These are phyloP conservation scores for Dinocampus coccinellae DNA, from an alignment of 2,888 invertebrate species.

Conservation along the genomic window DNA sequence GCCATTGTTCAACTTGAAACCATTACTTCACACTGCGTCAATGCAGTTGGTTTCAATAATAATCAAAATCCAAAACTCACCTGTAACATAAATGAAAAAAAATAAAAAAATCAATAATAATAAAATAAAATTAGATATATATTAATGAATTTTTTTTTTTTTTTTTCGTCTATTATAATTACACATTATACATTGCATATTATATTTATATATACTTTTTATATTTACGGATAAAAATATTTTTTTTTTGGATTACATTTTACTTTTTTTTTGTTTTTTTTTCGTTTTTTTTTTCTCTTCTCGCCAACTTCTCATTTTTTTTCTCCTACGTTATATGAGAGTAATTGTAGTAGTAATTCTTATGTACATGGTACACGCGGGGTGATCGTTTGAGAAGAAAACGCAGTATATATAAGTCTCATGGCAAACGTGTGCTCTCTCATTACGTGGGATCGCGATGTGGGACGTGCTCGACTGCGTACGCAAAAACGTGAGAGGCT, in stretches of 20 bases:
- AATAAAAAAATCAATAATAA: no score
- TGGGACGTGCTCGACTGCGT: conserved; percentile 48
- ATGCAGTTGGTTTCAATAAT: not conserved
- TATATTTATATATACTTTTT: not conserved
- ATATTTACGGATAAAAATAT: not conserved
- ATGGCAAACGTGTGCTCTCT: conserved; percentile 56
- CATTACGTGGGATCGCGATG: conserved; percentile 63
- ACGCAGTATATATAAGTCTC: not conserved
- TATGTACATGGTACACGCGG: not conserved
- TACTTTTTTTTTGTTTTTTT: not conserved
- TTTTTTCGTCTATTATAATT: not conserved
- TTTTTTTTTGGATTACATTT: not conserved
- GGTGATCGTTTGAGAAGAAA: not conserved
- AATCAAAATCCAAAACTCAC: conserved; percentile 19
- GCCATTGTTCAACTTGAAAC: not conserved
- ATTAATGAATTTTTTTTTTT: no score
- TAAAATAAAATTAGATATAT: no score
- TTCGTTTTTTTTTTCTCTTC: not conserved
- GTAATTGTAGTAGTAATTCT: not conserved
- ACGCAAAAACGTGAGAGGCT: conserved; percentile 64
- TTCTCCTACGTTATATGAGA: not conserved
- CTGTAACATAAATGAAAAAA: conserved; percentile 18
- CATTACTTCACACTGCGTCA: not conserved
- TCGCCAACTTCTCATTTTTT: not conserved
- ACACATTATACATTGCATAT: not conserved